Evolutionary conservation across 1,140 invertebrate genomes (phyloP).

Genomic region (Zaprionus davidi): DNA sequence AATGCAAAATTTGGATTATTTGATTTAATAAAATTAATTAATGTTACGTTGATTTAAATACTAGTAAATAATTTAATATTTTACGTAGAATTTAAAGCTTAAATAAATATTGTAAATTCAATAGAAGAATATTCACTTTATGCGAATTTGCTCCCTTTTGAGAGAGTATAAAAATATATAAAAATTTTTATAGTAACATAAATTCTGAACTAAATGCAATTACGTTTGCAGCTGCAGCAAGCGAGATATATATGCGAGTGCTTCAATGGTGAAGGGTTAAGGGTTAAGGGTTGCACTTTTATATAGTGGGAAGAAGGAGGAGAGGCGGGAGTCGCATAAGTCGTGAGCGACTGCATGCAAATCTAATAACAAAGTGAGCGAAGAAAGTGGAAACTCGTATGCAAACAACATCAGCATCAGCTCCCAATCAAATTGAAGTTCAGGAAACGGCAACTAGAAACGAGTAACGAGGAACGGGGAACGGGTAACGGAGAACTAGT

Average conservation of each 20-base stretch:
- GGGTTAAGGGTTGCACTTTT: slow-evolving; percentile 4
- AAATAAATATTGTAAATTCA: neutral
- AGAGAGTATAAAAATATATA: slow-evolving; percentile 33
- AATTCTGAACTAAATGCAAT: slow-evolving; percentile 75
- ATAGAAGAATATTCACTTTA: neutral
- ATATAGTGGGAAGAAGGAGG: neutral
- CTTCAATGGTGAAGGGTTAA: slow-evolving; percentile 5
- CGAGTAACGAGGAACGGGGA: neutral
- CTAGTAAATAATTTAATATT: neutral
- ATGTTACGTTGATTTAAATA: neutral
- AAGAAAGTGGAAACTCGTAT: slow-evolving; percentile 47
- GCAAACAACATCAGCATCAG: slow-evolving; percentile 45
- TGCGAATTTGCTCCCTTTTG: neutral
- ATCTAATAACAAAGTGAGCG: slow-evolving; percentile 70
- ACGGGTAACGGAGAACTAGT: neutral
- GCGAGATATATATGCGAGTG: slow-evolving; percentile 2
- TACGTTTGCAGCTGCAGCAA: slow-evolving; percentile 62
- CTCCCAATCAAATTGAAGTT: slow-evolving; percentile 49
- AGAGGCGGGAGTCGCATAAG: slow-evolving; percentile 28
- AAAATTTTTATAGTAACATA: slow-evolving; percentile 59
- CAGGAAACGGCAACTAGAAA: neutral
- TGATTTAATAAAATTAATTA: neutral
- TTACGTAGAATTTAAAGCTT: neutral
- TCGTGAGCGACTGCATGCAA: slow-evolving; percentile 51
- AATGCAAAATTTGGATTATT: neutral